Evolutionary conservation across 1,140 invertebrate species (phyloP), one percentile per base, ranked within the genome.

Genomic region (Cotesia typhae): DNA sequence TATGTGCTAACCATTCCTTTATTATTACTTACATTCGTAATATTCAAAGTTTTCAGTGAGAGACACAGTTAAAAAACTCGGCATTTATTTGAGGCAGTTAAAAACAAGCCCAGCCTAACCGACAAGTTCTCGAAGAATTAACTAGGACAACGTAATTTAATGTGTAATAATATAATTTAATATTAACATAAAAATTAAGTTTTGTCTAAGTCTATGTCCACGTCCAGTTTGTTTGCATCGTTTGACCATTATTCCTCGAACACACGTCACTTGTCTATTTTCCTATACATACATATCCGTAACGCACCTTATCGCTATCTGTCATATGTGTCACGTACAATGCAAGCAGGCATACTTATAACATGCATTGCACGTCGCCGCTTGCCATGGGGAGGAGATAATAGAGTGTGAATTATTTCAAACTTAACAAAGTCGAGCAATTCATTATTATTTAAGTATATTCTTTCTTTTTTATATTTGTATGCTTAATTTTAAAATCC

Each of bases 371-470:
- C 53, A 59, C 10, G 51, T 67, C 38, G 36, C 41, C 35, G 17
- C 7, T 60, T 60, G 41, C 53, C 59, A 67, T 67, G 52, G n/a
- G 59, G 47, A 71, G 69, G 47, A 70, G 69, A 73, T 75, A 75
- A 71, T 73, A 65, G 63, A 71, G 71, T 73, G 53, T 17, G 10
- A 55, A 55, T 14, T 55, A 55, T 55, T 55, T 55, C 41, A 47
- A 55, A n/a, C 4, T 55, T 55, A 55, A 9, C 53, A 5, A 28
- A 55, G 4, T 14, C 2, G n/a, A 55, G 17, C 17, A 55, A 55
- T 55, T 55, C 5, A 55, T 55, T 55, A 55, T 28, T 28, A 28
- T 28, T 2, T 3, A 28, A 28, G 28, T 55, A 55, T 47, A 47
- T 5, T 41, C 38, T 9, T 9, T 41, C 2, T 28, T 28, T 1